Percentiles rank a stretch among this genome's conserved stretches.
Evolutionary conservation across 2,797 vertebrate genomes (phyloP).

Genomic region (Catamblyrhynchus diadema): DNA sequence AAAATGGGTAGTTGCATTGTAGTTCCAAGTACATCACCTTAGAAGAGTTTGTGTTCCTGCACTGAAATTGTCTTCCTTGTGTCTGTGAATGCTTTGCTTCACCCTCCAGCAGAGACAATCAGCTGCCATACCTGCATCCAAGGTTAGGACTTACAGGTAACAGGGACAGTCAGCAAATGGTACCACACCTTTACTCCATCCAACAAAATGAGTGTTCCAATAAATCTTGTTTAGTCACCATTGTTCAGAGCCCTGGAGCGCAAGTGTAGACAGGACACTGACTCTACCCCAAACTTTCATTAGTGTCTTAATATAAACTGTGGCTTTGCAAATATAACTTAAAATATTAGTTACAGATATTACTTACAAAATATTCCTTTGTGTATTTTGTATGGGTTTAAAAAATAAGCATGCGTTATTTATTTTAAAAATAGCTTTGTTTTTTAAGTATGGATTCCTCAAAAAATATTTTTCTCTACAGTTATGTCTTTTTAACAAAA

Average conservation of each 20-base stretch:
- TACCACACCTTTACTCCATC: neutral
- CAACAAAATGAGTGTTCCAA: neutral
- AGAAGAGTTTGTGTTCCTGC: neutral
- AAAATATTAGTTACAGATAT: neutral
- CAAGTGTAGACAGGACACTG: neutral
- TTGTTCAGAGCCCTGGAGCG: neutral
- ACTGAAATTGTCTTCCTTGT: neutral
- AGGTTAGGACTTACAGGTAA: neutral
- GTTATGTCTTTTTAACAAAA: neutral
- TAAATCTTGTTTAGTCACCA: neutral
- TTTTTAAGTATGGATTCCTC: neutral
- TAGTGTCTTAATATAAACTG: neutral
- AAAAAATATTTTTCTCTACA: neutral
- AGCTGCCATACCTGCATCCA: neutral
- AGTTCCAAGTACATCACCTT: neutral
- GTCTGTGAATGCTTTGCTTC: neutral
- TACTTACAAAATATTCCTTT: neutral
- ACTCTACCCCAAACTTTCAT: neutral
- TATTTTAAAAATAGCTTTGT: neutral
- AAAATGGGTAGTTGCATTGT: rapidly evolving
- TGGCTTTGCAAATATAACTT: neutral
- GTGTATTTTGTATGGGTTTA: neutral
- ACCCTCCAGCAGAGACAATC: neutral
- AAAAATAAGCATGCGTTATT: neutral
- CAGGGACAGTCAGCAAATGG: neutral